These are phyloP conservation scores for Anthophora plumipes DNA, from an alignment of 2,888 invertebrate genomes.

Conservation along the genomic window DNA sequence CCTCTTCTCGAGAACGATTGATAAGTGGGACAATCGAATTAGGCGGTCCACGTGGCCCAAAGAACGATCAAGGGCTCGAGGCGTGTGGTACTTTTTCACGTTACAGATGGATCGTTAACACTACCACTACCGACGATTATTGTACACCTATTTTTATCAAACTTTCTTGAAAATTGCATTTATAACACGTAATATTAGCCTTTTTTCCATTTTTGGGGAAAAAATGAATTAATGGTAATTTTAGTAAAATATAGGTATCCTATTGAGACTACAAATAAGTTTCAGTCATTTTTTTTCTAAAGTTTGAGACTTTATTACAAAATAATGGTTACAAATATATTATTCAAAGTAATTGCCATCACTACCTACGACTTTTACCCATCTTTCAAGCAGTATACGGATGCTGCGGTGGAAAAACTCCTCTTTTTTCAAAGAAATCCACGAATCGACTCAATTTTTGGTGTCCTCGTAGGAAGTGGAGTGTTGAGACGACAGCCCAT, in stretches of 20 bases:
- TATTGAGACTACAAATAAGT: background rate
- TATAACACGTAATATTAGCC: no score
- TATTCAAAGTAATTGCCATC: constrained; percentile 10
- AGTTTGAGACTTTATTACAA: background rate
- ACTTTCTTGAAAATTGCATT: no score
- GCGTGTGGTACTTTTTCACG: no score
- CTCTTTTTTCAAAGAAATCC: background rate
- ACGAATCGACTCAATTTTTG: background rate
- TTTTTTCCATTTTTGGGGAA: no score
- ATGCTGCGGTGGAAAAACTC: background rate
- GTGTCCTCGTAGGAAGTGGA: no score
- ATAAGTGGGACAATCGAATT: constrained; percentile 14
- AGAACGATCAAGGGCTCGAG: no score
- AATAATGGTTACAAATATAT: background rate
- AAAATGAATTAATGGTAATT: no score
- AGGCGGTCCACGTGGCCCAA: background rate
- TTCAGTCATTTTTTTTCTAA: background rate
- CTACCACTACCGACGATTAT: no score
- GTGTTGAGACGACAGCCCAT: no score
- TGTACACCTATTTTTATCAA: no score
- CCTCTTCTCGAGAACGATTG: constrained; percentile 22
- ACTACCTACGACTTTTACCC: constrained; percentile 11
- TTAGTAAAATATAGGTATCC: no score
- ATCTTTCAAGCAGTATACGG: constrained; percentile 11
- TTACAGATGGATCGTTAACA: background rate